These are phyloP conservation scores for Tetranychus truncatus DNA, from an alignment of 2,888 invertebrate genomes.

Conservation along the genomic window DNA sequence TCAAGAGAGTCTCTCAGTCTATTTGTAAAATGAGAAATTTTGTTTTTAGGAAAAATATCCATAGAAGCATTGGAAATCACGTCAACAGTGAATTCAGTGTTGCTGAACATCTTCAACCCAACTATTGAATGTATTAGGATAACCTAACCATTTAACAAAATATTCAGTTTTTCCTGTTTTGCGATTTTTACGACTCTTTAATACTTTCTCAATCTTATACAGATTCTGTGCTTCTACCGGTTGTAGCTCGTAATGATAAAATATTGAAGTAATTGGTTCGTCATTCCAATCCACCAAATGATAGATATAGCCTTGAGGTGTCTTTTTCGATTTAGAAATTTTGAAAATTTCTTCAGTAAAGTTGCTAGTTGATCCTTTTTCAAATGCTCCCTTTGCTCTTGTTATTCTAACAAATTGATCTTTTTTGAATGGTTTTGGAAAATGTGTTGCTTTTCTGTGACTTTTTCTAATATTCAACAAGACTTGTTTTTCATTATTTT, in stretches of 20 bases:
- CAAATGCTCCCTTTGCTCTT: background rate
- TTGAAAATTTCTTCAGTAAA: background rate
- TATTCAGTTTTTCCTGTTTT: background rate
- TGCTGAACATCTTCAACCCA: background rate
- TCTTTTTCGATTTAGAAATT: background rate
- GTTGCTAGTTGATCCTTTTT: background rate
- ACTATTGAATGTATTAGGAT: conserved; percentile 2
- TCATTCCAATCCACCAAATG: background rate
- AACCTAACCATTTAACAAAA: conserved; percentile 6
- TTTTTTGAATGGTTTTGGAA: background rate
- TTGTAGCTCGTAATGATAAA: background rate
- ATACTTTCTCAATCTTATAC: conserved; percentile 1
- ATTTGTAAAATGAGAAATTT: background rate
- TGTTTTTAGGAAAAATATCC: background rate
- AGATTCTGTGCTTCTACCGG: background rate
- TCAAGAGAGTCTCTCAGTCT: background rate
- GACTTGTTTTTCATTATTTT: background rate
- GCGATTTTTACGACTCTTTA: background rate
- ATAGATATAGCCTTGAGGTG: background rate
- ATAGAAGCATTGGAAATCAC: background rate
- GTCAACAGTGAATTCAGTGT: background rate
- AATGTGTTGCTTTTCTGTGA: background rate
- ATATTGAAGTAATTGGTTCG: background rate
- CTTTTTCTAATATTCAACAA: background rate
- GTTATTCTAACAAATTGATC: background rate